Conservation (phyloP, 2,888 invertebrate genomes). For the Caenorhabditis becei region DNA sequence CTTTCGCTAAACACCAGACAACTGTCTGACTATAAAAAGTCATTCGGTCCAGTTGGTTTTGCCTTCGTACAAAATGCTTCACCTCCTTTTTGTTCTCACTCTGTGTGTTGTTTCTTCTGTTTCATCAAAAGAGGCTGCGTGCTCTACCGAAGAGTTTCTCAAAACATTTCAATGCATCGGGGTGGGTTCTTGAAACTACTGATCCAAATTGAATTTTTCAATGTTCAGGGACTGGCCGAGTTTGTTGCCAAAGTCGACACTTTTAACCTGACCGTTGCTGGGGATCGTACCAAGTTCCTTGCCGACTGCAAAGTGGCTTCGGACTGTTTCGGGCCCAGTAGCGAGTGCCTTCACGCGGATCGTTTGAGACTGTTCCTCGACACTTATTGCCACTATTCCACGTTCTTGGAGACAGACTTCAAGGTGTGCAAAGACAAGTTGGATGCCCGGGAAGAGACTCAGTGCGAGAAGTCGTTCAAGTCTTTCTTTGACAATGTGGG, state of each 20-base stretch:
- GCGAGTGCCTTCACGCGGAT: conserved; percentile 41
- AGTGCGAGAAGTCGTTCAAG: conserved; percentile 50
- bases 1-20: conserved; percentile 39
- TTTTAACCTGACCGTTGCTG: conserved; percentile 28
- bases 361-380: conserved; percentile 41
- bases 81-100: not conserved
- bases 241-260: conserved; percentile 32
- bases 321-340: conserved; percentile 35
- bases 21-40: conserved; percentile 22
- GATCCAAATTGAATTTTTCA: not conserved
- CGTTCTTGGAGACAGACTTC: conserved; percentile 52
- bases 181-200: conserved; percentile 14
- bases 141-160: conserved; percentile 36
- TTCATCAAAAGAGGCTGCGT: conserved; percentile 2
- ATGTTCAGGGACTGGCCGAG: conserved; percentile 35
- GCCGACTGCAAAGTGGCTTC: conserved; percentile 37
- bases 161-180: conserved; percentile 48
- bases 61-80: conserved; percentile 29
- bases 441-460: conserved; percentile 25
- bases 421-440: conserved; percentile 39
- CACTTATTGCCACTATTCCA: conserved; percentile 49
- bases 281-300: conserved; percentile 31
- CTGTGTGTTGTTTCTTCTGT: not conserved
- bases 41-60: not conserved
- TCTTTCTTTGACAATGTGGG: conserved; percentile 52